phyloP scores from a whole-genome alignment of 2,113 vertebrate genomes.

The Eulemur macaco region DNA sequence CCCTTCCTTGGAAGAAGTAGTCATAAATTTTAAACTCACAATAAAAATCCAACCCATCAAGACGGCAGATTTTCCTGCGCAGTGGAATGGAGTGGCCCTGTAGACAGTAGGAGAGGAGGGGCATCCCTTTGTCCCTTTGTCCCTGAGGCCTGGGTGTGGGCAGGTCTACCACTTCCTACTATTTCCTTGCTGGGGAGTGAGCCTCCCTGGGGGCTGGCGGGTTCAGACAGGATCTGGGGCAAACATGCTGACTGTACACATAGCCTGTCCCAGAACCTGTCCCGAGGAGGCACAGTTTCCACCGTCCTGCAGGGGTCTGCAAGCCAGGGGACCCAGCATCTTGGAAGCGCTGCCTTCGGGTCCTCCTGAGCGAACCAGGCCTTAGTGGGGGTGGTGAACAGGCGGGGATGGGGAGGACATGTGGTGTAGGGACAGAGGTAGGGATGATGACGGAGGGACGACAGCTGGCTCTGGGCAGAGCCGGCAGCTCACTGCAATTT shows the following conservation, averaged over 20 bases:
- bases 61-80: not conserved
- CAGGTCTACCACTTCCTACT: not conserved
- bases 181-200: not conserved
- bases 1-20: not conserved
- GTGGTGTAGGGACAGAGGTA: not conserved
- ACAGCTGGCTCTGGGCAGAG: not conserved
- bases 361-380: not conserved
- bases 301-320: not conserved
- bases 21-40: not conserved
- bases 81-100: not conserved
- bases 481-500: not conserved
- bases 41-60: not conserved
- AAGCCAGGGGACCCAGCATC: rapidly evolving
- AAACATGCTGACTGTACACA: not conserved
- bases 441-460: not conserved
- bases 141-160: not conserved
- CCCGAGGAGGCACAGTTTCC: rapidly evolving
- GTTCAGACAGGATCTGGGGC: not conserved
- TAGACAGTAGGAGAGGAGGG: not conserved
- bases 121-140: not conserved
- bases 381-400: not conserved
- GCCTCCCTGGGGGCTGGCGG: too few species aligned
- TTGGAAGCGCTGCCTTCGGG: rapidly evolving
- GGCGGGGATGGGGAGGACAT: rapidly evolving
- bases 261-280: not conserved